Evolutionary conservation across 2,888 invertebrate genomes (phyloP).

Genomic region (Vesta saturnalis): DNA sequence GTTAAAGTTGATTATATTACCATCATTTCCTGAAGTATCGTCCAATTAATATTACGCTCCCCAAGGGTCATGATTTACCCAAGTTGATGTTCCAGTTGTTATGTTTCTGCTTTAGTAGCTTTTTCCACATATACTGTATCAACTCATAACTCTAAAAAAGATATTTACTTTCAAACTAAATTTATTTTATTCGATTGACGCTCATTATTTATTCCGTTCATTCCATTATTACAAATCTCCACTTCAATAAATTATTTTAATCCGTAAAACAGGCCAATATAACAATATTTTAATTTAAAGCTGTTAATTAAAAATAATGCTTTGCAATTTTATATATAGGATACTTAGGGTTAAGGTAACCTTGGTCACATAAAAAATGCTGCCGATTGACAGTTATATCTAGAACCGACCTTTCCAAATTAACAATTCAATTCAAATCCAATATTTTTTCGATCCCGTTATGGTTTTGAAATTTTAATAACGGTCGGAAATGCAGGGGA

Average conservation of each 20-base stretch:
- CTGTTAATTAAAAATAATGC: background rate
- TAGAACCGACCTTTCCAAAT: background rate
- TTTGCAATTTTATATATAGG: background rate
- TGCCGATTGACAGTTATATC: background rate
- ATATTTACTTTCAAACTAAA: slow-evolving; percentile 22
- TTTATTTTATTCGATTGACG: too few species aligned
- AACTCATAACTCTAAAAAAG: background rate
- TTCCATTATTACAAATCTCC: too few species aligned
- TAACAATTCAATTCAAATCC: background rate
- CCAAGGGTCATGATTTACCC: slow-evolving; percentile 49
- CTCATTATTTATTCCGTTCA: slow-evolving; percentile 9
- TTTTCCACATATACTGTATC: slow-evolving; percentile 36
- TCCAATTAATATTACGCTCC: slow-evolving; percentile 50
- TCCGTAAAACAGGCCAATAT: too few species aligned
- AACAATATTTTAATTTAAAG: too few species aligned
- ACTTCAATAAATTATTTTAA: too few species aligned
- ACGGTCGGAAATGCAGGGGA: too few species aligned
- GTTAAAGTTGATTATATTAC: slow-evolving; percentile 50
- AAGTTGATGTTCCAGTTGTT: slow-evolving; percentile 49
- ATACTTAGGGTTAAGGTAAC: background rate
- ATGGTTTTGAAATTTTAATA: background rate
- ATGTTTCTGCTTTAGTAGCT: slow-evolving; percentile 45
- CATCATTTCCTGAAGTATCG: slow-evolving; percentile 47
- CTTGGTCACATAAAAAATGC: background rate
- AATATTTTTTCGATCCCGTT: background rate